phyloP scores from a whole-genome alignment of 2,888 invertebrate genomes.

The Ophion ellenae region DNA sequence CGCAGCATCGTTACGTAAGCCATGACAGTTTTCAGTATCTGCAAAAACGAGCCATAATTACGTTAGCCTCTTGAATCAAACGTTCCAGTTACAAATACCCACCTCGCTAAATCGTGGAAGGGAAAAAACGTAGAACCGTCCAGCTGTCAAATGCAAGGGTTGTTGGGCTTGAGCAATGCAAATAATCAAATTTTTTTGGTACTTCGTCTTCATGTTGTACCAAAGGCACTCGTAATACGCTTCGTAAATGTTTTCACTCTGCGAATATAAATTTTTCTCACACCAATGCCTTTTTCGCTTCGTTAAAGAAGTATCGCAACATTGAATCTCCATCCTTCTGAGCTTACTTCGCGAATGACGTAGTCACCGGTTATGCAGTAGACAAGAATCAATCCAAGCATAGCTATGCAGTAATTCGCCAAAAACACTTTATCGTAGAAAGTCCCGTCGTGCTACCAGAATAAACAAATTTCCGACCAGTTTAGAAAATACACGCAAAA shows the following conservation, averaged over 20 bases:
- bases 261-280: neutral
- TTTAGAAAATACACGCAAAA: neutral
- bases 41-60: neutral
- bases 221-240: conserved; percentile 52
- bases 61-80: neutral
- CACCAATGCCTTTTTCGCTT: neutral
- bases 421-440: conserved; percentile 37
- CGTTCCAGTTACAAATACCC: conserved; percentile 63
- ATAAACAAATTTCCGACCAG: too few relatives aligned
- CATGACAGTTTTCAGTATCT: conserved; percentile 53
- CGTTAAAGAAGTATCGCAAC: neutral
- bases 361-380: conserved; percentile 70
- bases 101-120: conserved; percentile 85
- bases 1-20: conserved; percentile 54
- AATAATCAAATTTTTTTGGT: conserved; percentile 52
- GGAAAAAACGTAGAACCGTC: conserved; percentile 84
- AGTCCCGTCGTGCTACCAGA: neutral
- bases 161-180: conserved; percentile 54
- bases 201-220: conserved; percentile 34
- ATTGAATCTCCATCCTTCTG: neutral
- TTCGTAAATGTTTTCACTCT: conserved; percentile 52
- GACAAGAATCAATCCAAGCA: conserved; percentile 51
- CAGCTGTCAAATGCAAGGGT: conserved; percentile 45
- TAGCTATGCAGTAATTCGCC: conserved; percentile 10
- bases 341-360: conserved; percentile 51